These are phyloP conservation scores for Mythimna ferrago DNA, from an alignment of 2,888 invertebrate genomes.

Conservation along the genomic window DNA sequence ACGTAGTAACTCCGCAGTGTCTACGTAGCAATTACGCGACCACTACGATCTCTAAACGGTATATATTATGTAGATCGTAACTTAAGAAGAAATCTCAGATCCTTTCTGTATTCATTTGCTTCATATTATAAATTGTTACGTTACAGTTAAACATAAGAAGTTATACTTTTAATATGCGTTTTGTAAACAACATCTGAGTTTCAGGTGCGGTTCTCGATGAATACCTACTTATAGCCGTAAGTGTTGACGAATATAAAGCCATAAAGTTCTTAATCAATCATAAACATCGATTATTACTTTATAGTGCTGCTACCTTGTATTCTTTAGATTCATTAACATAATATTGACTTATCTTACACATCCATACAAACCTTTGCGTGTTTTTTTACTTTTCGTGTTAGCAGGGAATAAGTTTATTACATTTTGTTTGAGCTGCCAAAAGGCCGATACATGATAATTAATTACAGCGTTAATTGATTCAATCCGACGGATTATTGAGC, in stretches of 20 bases:
- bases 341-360: neutral
- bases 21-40: neutral
- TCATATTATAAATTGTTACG: neutral
- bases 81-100: conserved; percentile 28
- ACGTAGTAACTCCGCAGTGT: neutral
- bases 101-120: conserved; percentile 7
- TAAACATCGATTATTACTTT: conserved; percentile 18
- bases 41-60: neutral
- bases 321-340: conserved; percentile 10
- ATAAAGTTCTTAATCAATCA: conserved; percentile 9
- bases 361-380: neutral
- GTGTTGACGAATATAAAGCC: conserved; percentile 2
- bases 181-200: neutral
- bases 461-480: conserved; percentile 60
- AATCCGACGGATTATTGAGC: conserved; percentile 63
- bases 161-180: neutral
- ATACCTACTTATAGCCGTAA: neutral
- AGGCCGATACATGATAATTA: conserved; percentile 54
- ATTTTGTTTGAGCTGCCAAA: conserved; percentile 21
- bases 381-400: conserved; percentile 19
- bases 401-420: conserved; percentile 29
- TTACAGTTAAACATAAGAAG: neutral
- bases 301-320: conserved; percentile 6
- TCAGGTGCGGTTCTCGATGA: neutral
- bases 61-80: conserved; percentile 39